Conservation (phyloP, 2,888 invertebrate species). For the Caenorhabditis sp. region DNA sequence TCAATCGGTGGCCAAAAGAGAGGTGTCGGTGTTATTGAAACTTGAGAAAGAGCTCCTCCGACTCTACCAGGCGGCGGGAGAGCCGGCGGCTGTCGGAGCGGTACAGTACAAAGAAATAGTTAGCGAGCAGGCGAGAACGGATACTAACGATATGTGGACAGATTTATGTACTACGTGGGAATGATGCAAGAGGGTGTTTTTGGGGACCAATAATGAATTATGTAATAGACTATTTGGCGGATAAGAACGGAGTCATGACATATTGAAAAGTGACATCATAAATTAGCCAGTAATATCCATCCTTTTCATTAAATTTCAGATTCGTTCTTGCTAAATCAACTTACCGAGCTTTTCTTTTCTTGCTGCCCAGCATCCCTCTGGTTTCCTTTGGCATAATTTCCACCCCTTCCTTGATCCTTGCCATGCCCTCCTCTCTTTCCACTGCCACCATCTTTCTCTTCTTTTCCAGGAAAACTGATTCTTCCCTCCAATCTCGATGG, state of each 20-base stretch:
- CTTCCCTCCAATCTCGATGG: conserved; percentile 62
- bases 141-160: not conserved
- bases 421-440: conserved; percentile 14
- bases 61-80: not conserved
- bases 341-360: conserved; percentile 47
- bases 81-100: conserved; percentile 23
- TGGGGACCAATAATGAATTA: not conserved
- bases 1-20: conserved; percentile 5
- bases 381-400: conserved; percentile 35
- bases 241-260: no score
- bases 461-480: conserved; percentile 39
- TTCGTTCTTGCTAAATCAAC: not conserved
- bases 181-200: not conserved
- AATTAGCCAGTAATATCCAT: no score
- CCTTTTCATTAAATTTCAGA: no score
- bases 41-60: conserved; percentile 20
- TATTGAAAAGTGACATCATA: no score
- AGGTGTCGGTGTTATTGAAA: conserved; percentile 40
- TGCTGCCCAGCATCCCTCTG: conserved; percentile 29
- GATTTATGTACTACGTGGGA: conserved; percentile 1
- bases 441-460: conserved; percentile 12
- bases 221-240: no score
- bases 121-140: conserved; percentile 3
- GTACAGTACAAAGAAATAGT: conserved; percentile 34
- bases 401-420: conserved; percentile 27